Evolutionary conservation across 1,140 invertebrate genomes (phyloP).

Genomic region (Eueides isabella): DNA sequence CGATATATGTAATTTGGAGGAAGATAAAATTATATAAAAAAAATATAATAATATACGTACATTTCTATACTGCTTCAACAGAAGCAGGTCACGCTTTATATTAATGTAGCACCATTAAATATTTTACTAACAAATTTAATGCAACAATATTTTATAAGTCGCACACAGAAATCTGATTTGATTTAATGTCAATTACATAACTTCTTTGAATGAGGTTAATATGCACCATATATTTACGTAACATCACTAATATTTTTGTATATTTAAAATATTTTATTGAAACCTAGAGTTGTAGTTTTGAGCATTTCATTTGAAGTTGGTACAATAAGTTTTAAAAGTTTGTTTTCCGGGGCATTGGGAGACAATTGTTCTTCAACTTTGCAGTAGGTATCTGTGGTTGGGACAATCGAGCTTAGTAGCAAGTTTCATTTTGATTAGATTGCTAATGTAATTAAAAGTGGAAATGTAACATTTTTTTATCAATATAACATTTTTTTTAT

Average conservation of each 20-base stretch:
- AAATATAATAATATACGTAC: not conserved
- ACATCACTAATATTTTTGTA: not conserved
- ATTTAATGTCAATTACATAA: not conserved
- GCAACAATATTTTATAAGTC: no score
- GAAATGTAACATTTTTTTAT: not conserved
- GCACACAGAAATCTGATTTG: not conserved
- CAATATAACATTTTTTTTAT: not conserved
- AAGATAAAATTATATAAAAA: not conserved
- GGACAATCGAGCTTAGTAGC: conserved; percentile 18
- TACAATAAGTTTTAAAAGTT: conserved; percentile 15
- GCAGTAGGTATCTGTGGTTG: not conserved
- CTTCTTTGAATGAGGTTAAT: not conserved
- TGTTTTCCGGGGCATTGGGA: conserved; percentile 17
- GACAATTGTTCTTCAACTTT: conserved; percentile 24
- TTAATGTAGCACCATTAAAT: not conserved
- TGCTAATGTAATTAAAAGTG: conserved; percentile 16
- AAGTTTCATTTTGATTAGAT: conserved; percentile 29
- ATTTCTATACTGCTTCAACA: not conserved
- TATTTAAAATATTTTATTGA: not conserved
- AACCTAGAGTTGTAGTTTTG: not conserved
- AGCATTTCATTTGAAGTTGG: not conserved
- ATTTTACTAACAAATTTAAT: no score
- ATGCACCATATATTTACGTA: not conserved
- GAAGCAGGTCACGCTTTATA: not conserved
- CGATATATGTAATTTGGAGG: not conserved